Percentiles rank a stretch among this genome's conserved stretches.
Evolutionary conservation across 2,797 vertebrate genomes (phyloP).

Genomic region (Smutsia temminckii): DNA sequence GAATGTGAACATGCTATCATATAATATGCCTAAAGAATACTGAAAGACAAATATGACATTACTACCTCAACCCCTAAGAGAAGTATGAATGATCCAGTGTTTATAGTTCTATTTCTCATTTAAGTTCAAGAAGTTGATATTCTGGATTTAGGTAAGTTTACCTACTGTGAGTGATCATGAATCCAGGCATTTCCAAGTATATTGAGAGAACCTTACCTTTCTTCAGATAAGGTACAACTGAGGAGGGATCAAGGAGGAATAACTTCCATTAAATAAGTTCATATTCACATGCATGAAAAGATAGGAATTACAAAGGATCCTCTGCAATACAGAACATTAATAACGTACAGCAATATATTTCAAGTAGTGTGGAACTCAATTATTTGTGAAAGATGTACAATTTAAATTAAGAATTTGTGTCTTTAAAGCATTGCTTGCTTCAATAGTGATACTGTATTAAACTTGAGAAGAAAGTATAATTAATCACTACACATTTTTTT

Average conservation of each 20-base stretch:
- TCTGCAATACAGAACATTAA: not conserved
- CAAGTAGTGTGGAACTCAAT: not conserved
- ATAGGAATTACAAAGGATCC: not conserved
- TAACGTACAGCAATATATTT: not conserved
- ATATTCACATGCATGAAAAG: not conserved
- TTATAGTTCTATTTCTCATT: not conserved
- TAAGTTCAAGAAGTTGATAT: not conserved
- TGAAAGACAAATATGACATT: conserved; percentile 13
- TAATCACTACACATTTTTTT: not conserved
- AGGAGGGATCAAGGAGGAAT: not conserved
- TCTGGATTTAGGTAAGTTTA: not conserved
- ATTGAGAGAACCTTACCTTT: not conserved
- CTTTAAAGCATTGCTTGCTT: not conserved
- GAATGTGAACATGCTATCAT: not conserved
- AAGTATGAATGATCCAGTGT: not conserved
- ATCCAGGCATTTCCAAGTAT: not conserved
- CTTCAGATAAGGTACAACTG: not conserved
- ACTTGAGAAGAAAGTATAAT: not conserved
- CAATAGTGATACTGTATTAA: not conserved
- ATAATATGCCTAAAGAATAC: not conserved
- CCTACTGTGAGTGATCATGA: not conserved
- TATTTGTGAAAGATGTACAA: not conserved
- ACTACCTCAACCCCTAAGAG: not conserved
- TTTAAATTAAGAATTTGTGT: not conserved
- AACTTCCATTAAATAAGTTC: not conserved